phyloP scores from a whole-genome alignment of 2,888 invertebrate genomes.

The Andrena dorsata region DNA sequence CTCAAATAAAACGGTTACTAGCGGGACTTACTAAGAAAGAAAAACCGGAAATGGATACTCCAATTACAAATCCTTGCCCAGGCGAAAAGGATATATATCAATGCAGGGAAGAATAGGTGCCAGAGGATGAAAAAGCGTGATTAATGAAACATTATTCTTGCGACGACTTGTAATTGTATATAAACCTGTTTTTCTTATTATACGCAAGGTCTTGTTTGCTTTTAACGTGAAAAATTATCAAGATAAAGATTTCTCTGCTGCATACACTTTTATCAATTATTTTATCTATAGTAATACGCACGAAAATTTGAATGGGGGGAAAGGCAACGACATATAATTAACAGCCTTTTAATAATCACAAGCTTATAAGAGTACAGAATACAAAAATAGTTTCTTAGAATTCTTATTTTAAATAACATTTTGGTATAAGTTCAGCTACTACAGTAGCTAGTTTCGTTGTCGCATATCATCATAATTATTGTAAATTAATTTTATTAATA shows the following conservation, averaged over 20 bases:
- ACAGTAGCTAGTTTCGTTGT: neutral
- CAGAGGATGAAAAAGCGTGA: neutral
- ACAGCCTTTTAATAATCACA: constrained; percentile 25
- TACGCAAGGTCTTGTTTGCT: constrained; percentile 26
- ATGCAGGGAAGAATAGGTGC: constrained; percentile 48
- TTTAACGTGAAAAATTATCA: constrained; percentile 16
- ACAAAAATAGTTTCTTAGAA: constrained; percentile 25
- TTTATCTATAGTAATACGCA: neutral
- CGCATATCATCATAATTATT: neutral
- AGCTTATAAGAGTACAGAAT: constrained; percentile 22
- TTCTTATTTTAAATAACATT: constrained; percentile 20
- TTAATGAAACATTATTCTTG: constrained; percentile 38
- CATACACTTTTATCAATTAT: neutral
- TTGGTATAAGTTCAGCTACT: constrained; percentile 18
- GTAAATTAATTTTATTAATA: constrained; percentile 15
- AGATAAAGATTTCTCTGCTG: neutral
- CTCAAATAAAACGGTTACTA: constrained; percentile 96
- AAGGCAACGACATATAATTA: constrained; percentile 4
- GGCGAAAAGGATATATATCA: constrained; percentile 48
- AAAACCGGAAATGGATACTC: constrained; percentile 90
- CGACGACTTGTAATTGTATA: constrained; percentile 46
- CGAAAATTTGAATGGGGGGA: neutral
- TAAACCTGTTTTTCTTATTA: constrained; percentile 39
- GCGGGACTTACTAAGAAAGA: constrained; percentile 93
- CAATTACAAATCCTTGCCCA: constrained; percentile 84